Base-by-base conservation (phyloP, 1,140 invertebrate species). In the Drusus annulatus region DNA sequence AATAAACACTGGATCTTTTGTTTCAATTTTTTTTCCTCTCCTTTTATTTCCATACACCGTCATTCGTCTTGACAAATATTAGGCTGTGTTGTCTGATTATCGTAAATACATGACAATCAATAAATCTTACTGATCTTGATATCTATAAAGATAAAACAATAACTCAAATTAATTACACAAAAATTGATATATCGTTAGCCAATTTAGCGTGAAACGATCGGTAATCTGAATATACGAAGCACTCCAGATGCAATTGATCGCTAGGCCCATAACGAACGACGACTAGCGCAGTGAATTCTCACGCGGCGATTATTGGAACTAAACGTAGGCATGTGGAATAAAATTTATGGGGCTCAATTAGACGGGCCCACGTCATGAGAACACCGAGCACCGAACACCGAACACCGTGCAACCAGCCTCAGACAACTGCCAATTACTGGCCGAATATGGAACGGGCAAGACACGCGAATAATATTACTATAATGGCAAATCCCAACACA, bases 371-470 rank as follows among this genome's bases (percentile, higher is more conserved):
- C 68, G 19, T 71, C 68, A 52, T 25, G 68, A 21, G 50, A 51
- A 28, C 45, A 19, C n/a, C 13, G 45, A 50, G 17, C 36, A 60
- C 36, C 19, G 17, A 65, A 28, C 23, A 45, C 36, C 21, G 50
- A 51, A 28, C 45, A 19, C 50, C 45, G 45, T 71, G 45, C 36
- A 60, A 45, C 56, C 23, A 65, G 10, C 36, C 23, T 7, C 62
- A 65, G 68, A 71, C 68, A 76, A 76, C 74, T 21, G 58, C 56
- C 74, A 76, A 76, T 76, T 76, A 76, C 74, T 8, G 19, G 63
- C 58, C 74, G 36, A 76, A 76, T 76, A 62, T 63, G 58, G 74
- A 60, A 63, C 74, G 74, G 36, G 45, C 60, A 17, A 23, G 36
- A 23, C 58, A 76, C 58, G 74, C 74, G 31, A 76, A 63, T 60